These are phyloP conservation scores for Oreocharis arfaki DNA, from an alignment of 2,113 vertebrate genomes.

Conservation along the genomic window DNA sequence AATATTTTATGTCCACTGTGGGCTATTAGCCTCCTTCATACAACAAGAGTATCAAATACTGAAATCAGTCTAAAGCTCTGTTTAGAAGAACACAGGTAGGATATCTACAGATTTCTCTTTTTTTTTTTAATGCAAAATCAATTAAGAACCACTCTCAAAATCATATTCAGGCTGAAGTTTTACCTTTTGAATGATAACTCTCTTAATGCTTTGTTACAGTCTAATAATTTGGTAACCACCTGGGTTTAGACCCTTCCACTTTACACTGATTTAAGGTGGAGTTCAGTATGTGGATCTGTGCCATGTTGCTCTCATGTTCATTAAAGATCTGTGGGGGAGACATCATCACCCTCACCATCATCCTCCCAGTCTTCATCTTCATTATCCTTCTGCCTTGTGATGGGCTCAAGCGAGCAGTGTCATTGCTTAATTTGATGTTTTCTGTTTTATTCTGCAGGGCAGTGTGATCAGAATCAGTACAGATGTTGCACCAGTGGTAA, in stretches of 20 bases:
- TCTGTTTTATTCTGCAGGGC: neutral
- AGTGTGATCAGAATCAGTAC: neutral
- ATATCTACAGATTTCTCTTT: neutral
- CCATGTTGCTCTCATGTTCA: neutral
- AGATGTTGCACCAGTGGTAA: neutral
- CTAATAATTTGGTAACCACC: conserved; percentile 28
- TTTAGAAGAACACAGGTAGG: neutral
- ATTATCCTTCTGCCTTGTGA: neutral
- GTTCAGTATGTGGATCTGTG: neutral
- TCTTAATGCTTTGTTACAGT: neutral
- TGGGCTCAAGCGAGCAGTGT: neutral
- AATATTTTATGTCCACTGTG: neutral
- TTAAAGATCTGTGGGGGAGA: neutral
- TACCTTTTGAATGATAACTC: conserved; percentile 7
- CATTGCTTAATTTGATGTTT: neutral
- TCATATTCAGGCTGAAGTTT: neutral
- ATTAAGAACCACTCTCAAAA: neutral
- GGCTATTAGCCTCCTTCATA: neutral
- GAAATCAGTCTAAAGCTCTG: neutral
- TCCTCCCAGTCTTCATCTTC: neutral
- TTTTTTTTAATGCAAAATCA: neutral
- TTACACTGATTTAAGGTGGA: neutral
- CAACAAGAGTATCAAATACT: neutral
- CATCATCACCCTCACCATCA: neutral
- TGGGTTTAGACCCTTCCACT: neutral